Evolutionary conservation across 1,140 invertebrate species (phyloP).

Genomic region (Schlechtendalia chinensis): DNA sequence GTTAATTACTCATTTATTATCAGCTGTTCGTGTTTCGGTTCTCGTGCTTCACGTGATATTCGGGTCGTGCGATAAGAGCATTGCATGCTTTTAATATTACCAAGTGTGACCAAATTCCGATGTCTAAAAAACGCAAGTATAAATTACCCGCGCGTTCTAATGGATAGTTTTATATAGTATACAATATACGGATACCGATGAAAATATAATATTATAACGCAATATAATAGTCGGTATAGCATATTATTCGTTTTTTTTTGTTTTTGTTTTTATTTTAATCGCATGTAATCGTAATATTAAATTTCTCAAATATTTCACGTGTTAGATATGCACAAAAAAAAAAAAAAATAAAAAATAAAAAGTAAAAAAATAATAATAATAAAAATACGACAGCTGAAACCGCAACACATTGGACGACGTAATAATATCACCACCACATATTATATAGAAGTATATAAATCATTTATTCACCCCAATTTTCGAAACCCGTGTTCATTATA

Average conservation of each 20-base stretch:
- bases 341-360: no score
- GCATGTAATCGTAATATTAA: background rate
- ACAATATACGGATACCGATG: background rate
- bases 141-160: no score
- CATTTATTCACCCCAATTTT: slow-evolving; percentile 40
- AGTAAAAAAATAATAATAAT: background rate
- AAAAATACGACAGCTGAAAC: background rate
- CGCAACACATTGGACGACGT: background rate
- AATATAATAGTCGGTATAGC: background rate
- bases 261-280: background rate
- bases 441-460: background rate
- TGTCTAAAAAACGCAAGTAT: background rate
- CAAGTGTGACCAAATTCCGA: background rate
- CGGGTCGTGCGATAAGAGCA: no score
- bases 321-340: background rate
- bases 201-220: background rate
- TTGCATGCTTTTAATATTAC: background rate
- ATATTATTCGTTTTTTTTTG: no score
- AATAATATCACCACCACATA: slow-evolving; percentile 10
- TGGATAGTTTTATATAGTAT: no score
- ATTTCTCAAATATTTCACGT: background rate
- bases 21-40: no score
- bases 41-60: no score
- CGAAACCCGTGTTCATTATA: slow-evolving; percentile 27
- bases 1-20: no score